These are phyloP conservation scores for Trichogramma dendrolimi DNA, from an alignment of 2,888 invertebrate genomes.

Conservation along the genomic window DNA sequence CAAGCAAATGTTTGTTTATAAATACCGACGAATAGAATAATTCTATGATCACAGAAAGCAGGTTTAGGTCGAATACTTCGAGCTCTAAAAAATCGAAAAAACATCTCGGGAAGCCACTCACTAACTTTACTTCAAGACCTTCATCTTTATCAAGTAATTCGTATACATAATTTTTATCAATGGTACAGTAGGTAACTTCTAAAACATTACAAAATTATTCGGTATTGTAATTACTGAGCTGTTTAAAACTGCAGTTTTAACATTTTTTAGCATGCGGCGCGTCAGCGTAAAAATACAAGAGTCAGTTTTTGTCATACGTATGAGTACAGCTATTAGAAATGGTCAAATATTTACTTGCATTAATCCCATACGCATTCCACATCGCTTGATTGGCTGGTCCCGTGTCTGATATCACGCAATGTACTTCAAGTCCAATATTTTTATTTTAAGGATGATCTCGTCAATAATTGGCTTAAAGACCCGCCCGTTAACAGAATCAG, in stretches of 20 bases:
- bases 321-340: not conserved
- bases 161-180: not conserved
- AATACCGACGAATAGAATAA: no score
- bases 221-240: not conserved
- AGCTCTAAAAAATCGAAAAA: not conserved
- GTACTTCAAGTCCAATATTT: conserved; percentile 32
- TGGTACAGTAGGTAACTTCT: not conserved
- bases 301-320: not conserved
- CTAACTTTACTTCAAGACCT: not conserved
- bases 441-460: conserved; percentile 27
- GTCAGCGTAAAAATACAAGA: not conserved
- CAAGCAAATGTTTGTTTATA: no score
- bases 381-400: conserved; percentile 33
- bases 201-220: not conserved
- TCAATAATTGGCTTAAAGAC: conserved; percentile 29
- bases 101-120: not conserved
- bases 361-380: conserved; percentile 31
- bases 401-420: conserved; percentile 36
- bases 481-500: conserved; percentile 31
- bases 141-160: not conserved
- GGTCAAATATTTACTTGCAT: conserved; percentile 11
- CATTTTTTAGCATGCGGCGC: not conserved
- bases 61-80: no score
- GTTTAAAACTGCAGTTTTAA: not conserved
- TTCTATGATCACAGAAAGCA: no score